Evolutionary conservation across 2,888 invertebrate genomes (phyloP).

Genomic region (Lasioglossum oenotherae): DNA sequence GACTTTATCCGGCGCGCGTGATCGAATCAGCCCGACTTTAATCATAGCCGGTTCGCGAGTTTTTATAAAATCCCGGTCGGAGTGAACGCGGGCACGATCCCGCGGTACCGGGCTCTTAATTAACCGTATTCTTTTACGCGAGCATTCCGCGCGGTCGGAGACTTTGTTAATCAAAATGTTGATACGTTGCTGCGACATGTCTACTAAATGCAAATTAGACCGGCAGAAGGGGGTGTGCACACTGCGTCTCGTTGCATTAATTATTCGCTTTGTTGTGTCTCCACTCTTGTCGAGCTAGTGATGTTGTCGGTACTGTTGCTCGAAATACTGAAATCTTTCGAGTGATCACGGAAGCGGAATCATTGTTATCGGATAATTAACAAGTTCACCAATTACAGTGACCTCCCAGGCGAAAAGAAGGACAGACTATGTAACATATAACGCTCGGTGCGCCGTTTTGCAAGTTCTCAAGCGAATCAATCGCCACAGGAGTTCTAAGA

Average conservation of each 20-base stretch:
- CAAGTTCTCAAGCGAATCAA: too few species aligned
- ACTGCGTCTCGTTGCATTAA: constrained; percentile 44
- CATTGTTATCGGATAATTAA: constrained; percentile 71
- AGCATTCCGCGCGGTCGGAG: constrained; percentile 13
- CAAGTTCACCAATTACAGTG: constrained; percentile 64
- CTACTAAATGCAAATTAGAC: constrained; percentile 57
- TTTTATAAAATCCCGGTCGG: constrained; percentile 9
- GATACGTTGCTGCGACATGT: constrained; percentile 40
- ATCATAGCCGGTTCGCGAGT: constrained; percentile 35
- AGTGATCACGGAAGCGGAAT: constrained; percentile 42
- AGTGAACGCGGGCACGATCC: not conserved
- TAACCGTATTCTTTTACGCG: constrained; percentile 41
- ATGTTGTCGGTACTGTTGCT: constrained; percentile 20
- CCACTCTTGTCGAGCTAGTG: not conserved
- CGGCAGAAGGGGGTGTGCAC: constrained; percentile 34
- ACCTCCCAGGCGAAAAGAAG: not conserved
- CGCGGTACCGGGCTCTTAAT: constrained; percentile 30
- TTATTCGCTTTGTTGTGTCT: constrained; percentile 59
- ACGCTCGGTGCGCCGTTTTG: too few species aligned
- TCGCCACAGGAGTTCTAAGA: too few species aligned
- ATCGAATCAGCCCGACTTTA: constrained; percentile 45
- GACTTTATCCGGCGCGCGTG: constrained; percentile 30
- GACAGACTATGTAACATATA: not conserved
- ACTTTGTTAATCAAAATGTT: constrained; percentile 53
- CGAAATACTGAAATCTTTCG: constrained; percentile 48